These are phyloP conservation scores for Oncorhynchus tshawytscha DNA, from an alignment of 2,113 vertebrate genomes.

Conservation along the genomic window DNA sequence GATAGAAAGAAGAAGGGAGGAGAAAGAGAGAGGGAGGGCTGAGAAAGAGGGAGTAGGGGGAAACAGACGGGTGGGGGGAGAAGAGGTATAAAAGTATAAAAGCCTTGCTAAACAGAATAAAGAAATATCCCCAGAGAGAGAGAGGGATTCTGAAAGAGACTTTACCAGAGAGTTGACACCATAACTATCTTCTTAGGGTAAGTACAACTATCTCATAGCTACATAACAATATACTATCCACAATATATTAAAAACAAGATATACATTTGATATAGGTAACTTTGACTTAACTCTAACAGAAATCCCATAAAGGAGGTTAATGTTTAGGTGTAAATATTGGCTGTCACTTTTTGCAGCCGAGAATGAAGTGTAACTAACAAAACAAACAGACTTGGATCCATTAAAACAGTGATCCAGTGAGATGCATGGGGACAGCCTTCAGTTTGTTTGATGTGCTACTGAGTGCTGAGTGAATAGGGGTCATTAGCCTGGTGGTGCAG, in stretches of 20 bases:
- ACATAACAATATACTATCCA: too few relatives aligned
- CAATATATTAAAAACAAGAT: background rate
- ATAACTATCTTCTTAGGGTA: slow-evolving; percentile 42
- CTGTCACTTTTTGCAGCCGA: background rate
- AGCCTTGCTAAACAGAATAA: slow-evolving; percentile 51
- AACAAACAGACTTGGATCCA: background rate
- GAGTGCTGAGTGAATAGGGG: background rate
- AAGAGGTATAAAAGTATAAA: slow-evolving; percentile 65
- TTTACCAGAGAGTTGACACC: slow-evolving; percentile 34
- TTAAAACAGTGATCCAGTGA: background rate
- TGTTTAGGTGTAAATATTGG: background rate
- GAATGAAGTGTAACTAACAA: background rate
- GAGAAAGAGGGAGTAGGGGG: slow-evolving; percentile 34
- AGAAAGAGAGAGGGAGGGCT: slow-evolving; percentile 11
- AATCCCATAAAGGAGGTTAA: background rate
- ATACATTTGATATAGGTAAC: background rate
- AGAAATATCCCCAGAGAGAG: slow-evolving; percentile 51
- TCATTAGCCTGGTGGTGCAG: background rate
- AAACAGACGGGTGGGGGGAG: slow-evolving; percentile 44
- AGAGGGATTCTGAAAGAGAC: slow-evolving; percentile 11
- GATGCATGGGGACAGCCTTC: background rate
- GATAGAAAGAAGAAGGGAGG: slow-evolving; percentile 36
- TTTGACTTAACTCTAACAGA: background rate
- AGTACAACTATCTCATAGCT: slow-evolving; percentile 37
- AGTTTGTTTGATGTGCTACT: background rate